Evolutionary conservation across 2,888 invertebrate genomes (phyloP).

Genomic region (Ceramica pisi): DNA sequence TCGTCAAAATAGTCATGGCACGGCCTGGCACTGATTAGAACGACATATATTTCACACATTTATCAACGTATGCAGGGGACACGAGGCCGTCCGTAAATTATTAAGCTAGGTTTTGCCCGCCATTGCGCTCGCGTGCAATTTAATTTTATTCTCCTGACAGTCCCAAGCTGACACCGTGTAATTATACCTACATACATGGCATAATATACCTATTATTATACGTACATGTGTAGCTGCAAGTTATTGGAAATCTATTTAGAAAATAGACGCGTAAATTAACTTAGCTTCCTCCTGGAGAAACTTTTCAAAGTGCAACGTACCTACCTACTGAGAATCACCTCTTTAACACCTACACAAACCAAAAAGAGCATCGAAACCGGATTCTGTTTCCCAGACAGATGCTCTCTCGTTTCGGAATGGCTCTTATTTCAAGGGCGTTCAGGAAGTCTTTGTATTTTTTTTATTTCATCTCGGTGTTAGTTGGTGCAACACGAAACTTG

Average conservation of each 20-base stretch:
- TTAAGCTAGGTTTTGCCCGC: slow-evolving; percentile 19
- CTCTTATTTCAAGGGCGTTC: slow-evolving; percentile 24
- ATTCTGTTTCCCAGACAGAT: slow-evolving; percentile 3
- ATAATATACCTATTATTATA: slow-evolving; percentile 12
- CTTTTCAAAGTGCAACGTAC: slow-evolving; percentile 5
- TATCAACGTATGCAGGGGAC: slow-evolving; percentile 64
- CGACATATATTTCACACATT: slow-evolving; percentile 63
- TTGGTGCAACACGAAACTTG: not conserved
- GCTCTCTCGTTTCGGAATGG: not conserved
- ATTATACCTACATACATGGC: slow-evolving; percentile 39
- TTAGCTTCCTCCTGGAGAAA: slow-evolving; percentile 2
- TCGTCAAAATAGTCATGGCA: slow-evolving; percentile 65
- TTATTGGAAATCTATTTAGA: slow-evolving; percentile 28
- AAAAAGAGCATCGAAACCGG: slow-evolving; percentile 14
- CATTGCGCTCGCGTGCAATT: slow-evolving; percentile 47
- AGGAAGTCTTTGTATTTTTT: not conserved
- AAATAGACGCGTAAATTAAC: not conserved
- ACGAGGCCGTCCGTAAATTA: slow-evolving; percentile 44
- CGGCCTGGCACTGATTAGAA: slow-evolving; percentile 68
- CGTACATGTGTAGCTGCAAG: not conserved
- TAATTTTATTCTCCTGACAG: slow-evolving; percentile 51
- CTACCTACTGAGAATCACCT: not conserved
- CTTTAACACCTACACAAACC: not conserved
- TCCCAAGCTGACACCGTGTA: slow-evolving; percentile 11
- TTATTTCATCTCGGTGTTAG: not conserved